Evolutionary conservation across 2,888 invertebrate species (phyloP), one percentile per base, ranked within the genome.

Genomic region (Pocota personata): DNA sequence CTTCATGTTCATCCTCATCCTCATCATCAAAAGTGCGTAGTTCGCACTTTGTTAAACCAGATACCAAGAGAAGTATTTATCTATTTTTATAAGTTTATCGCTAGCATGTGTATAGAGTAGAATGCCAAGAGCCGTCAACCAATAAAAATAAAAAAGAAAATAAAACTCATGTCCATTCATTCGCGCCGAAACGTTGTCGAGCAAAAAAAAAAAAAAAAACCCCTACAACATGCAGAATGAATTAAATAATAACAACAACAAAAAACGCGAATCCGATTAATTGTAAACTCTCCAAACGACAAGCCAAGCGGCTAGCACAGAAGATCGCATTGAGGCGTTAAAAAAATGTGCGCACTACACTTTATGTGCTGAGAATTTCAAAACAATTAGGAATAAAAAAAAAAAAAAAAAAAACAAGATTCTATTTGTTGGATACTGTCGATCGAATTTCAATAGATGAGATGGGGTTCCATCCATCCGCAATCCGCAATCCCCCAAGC

Each of bases 11-110:
- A 21, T 24, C 24, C 24, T 57, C n/a, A n/a, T n/a, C 35, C 46
- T 16, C 27, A 50, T 27, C 24, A 60, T 60, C 50, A 19, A 16
- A 46, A 46, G 71, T 46, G 71, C 71, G 57, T 71, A 71, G 55
- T 64, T 64, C 24, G 32, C 30, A 27, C 37, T 60, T 62, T 16
- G 21, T 48, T 35, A 64, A 55, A 16, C 32, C 43, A 76, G 40
- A 76, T 27, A 32, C 35, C n/a, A 12, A 14, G 35, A 8, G n/a
- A 48, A 35, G 12, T 24, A 50, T 32, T 24, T 69, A 52, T 71
- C 69, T 78, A 71, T 78, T 71, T 78, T 71, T 71, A 67, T 60
- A 67, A 67, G 8, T 78, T 62, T 55, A 62, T 62, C 60, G 62
- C 21, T 50, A 52, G 32, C 69, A 71, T 62, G 62, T 71, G 62